Conservation (phyloP, 1,140 invertebrate genomes). For the Musca domestica region DNA sequence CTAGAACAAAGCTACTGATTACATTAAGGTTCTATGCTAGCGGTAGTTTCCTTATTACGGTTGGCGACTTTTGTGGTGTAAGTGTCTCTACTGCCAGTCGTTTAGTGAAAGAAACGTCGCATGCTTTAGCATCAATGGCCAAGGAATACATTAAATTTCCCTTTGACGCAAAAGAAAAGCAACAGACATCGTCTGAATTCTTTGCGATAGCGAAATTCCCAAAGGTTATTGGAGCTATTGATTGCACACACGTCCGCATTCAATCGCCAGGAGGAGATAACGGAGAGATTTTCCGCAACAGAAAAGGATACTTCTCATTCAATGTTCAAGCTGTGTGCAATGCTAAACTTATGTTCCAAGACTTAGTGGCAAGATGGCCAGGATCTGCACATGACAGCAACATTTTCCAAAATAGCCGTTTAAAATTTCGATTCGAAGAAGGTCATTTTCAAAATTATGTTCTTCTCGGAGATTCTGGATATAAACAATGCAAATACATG, state of each 20-base stretch:
- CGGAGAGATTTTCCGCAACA: conserved; percentile 52
- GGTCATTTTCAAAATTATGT: background rate
- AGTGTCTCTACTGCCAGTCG: no score
- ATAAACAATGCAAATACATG: background rate
- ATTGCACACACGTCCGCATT: no score
- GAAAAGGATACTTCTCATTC: no score
- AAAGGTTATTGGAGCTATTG: no score
- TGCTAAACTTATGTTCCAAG: conserved; percentile 46
- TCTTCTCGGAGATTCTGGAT: background rate
- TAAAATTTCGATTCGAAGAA: background rate
- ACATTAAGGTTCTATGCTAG: no score
- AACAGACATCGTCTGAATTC: no score
- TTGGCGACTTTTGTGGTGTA: no score
- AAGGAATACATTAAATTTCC: background rate
- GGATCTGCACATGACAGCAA: background rate
- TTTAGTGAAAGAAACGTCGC: no score
- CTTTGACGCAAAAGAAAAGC: background rate
- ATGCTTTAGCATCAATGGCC: background rate
- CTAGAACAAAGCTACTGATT: no score
- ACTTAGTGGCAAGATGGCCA: conserved; percentile 49
- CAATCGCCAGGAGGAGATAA: conserved; percentile 40
- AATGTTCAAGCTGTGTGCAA: conserved; percentile 50
- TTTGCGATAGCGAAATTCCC: no score
- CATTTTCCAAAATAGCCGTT: background rate
- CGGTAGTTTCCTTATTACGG: no score